Base-by-base conservation (phyloP, 2,113 vertebrate species). In the Saguinus imperator region DNA sequence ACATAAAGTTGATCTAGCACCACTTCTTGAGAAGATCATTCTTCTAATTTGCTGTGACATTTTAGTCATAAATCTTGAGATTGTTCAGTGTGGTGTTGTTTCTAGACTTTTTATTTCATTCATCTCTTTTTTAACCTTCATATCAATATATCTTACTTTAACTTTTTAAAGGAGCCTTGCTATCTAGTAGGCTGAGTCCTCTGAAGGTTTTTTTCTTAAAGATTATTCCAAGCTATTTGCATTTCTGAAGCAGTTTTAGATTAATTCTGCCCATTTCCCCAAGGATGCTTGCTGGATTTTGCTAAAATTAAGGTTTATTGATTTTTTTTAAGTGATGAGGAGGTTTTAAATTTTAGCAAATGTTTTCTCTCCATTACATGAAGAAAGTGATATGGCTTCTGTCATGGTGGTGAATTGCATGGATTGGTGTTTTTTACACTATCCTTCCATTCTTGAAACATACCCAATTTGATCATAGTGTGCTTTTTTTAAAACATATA, bases 171-270 rank as follows among this genome's bases (percentile, higher is more conserved):
- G 20, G 68, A 70, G 18, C 0, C 2, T 57, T 83, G 32, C 27
- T 50, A 64, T 52, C 50, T 57, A 86, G 25, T 55, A 76, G 55
- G 52, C 8, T 68, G 58, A 73, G 7, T 79, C 5, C 6, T 75
- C 64, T 20, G 27, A 81, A 66, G 40, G 40, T 89, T 83, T 83
- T 89, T 68, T 88, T 89, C 50, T 86, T 94, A 37, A 89, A 57
- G 55, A 72, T 50, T 96, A 43, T 83, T 79, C 16, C 6, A 73
- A 93, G 13, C 20, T 86, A 93, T 89, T 89, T 93, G 76, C 32
- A 75, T 94, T 95, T 86, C 37, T 12, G 85, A 87, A 45, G 40
- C 92, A 85, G 90, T 17, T 82, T 93, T 82, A 92, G n/a, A 86
- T 85, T 61, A 25, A 81, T 77, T 85, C 80, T 95, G 29, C 58